Conservation (phyloP, 2,888 invertebrate species). For the Volucella zonaria region DNA sequence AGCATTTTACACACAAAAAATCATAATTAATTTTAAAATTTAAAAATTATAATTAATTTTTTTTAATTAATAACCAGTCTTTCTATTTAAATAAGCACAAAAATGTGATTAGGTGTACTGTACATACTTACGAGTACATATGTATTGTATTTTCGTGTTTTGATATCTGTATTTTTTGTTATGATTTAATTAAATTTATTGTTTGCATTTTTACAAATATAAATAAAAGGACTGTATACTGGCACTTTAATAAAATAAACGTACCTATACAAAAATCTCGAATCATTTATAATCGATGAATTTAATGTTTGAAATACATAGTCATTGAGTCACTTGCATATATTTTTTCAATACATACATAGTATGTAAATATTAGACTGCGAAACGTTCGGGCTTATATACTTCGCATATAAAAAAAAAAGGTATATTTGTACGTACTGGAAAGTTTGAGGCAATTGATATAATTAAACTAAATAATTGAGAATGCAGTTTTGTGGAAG, state of each 20-base stretch:
- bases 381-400: not conserved
- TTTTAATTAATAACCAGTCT: no score
- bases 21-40: no score
- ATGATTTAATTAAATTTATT: not conserved
- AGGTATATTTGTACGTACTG: no score
- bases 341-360: not conserved
- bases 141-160: slow-evolving; percentile 13
- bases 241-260: slow-evolving; percentile 67
- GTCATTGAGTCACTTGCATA: no score
- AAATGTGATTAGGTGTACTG: no score
- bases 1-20: no score
- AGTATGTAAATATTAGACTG: not conserved
- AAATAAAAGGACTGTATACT: slow-evolving; percentile 53
- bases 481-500: no score
- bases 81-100: no score
- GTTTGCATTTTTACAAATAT: slow-evolving; percentile 29
- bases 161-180: slow-evolving; percentile 23
- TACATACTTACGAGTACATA: not conserved
- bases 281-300: not conserved
- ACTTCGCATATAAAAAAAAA: no score
- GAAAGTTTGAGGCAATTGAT: no score
- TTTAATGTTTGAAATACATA: not conserved
- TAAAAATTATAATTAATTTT: no score
- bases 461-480: no score
- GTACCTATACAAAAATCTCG: slow-evolving; percentile 36